Base-by-base conservation (phyloP, 2,113 vertebrate genomes). In the Elaphurus davidianus region DNA sequence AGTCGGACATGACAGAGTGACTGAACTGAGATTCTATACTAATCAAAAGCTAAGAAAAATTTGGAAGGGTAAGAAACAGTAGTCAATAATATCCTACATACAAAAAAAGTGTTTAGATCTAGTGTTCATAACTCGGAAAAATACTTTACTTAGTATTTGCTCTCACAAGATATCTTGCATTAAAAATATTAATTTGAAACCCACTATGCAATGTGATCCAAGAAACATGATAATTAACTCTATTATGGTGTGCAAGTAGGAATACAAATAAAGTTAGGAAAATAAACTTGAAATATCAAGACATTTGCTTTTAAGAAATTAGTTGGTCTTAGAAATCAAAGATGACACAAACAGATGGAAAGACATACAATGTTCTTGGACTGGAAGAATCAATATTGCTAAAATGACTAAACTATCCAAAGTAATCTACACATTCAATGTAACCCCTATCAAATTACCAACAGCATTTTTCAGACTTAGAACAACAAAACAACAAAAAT, bases 41-140 rank as follows among this genome's bases (percentile, higher is more conserved):
- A 87, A 91, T 43, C 50, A 12, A 87, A 89, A 96, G 9, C 40
- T 67, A n/a, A 55, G 52, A 55, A 82, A 87, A 81, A 64, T 30
- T 43, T 67, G 33, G 16, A 71, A 50, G 36, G 28, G 16, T 45
- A 8, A 76, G 23, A 95, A 91, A 33, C 19, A 36, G 11, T 55
- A 83, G 33, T 1, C 33, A 91, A 59, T 17, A 74, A 62, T 64
- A n/a, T 11, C 23, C 12, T 81, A 71, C 14, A 85, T 5, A 83
- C 19, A 91, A 17, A 27, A 27, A 78, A 87, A n/a, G 27, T 88
- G 19, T 84, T 89, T 84, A 62, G 36, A 28, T 78, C 13, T 43
- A 33, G 30, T 64, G 23, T 76, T 76, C 40, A 59, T 50, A 91
- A 62, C 30, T 87, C 25, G 76, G 60, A 74, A 59, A 82, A 43